Evolutionary conservation across 2,888 invertebrate species (phyloP).

Genomic region (Himalopsyche tibetana): DNA sequence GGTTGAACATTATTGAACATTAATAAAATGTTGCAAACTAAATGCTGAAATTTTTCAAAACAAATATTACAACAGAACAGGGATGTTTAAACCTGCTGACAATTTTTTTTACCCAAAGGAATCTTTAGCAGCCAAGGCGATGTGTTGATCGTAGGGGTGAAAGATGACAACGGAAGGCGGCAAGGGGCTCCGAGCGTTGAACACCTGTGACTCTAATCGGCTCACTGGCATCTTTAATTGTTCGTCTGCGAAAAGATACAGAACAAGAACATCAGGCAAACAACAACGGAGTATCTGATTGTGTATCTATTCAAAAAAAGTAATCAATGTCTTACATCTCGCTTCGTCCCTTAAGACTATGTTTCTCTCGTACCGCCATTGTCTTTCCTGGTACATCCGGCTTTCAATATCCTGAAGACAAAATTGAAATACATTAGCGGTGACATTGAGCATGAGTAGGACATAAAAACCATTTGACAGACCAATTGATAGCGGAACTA

Average conservation of each 20-base stretch:
- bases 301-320: not conserved
- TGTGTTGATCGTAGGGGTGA: slow-evolving; percentile 93
- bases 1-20: no score
- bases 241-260: slow-evolving; percentile 73
- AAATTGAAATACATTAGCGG: slow-evolving; percentile 14
- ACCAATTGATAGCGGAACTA: no score
- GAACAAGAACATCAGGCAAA: slow-evolving; percentile 3
- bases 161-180: slow-evolving; percentile 88
- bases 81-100: no score
- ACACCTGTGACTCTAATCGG: slow-evolving; percentile 89
- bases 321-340: slow-evolving; percentile 67
- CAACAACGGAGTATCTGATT: not conserved
- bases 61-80: no score
- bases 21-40: no score
- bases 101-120: slow-evolving; percentile 81
- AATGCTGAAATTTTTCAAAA: no score
- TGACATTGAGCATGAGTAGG: not conserved
- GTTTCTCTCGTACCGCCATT: slow-evolving; percentile 86
- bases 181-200: slow-evolving; percentile 87
- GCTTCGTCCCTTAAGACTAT: slow-evolving; percentile 82
- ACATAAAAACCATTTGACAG: not conserved
- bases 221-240: slow-evolving; percentile 77
- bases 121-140: slow-evolving; percentile 91
- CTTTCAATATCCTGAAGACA: slow-evolving; percentile 76
- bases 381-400: slow-evolving; percentile 80